Base-by-base conservation (phyloP, 2,797 vertebrate species). In the Gallinago solitaria region DNA sequence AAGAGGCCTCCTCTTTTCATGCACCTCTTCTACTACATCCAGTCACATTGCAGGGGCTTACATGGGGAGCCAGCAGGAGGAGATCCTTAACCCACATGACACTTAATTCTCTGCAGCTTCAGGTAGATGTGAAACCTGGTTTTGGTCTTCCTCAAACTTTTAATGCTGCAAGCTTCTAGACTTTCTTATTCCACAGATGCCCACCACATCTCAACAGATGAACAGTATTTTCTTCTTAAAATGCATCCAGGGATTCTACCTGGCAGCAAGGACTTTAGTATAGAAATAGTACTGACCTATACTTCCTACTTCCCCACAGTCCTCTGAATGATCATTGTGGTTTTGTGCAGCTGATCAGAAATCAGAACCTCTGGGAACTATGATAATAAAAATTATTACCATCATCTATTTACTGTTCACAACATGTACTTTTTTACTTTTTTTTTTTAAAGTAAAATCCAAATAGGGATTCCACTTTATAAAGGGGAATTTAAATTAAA, bases 171-270 rank as follows among this genome's bases (percentile, higher is more conserved):
- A 32, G 37, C 63, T 92, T 83, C 77, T 67, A 76, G 56, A 48
- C 32, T 90, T 94, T 76, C 70, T 78, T 90, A 69, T 64, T 73
- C 35, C 90, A 93, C 84, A 82, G 73, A 96, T 96, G 60, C 89
- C 77, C 59, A 94, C 33, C 53, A 57, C 16, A 45, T 56, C 65
- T 77, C 68, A 60, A 56, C 11, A 91, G 35, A 70, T 24, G 14
- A 84, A 50, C 37, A 48, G 15, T 43, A 69, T 77, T 90, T 83
- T 64, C 28, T 76, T 94, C 91, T 91, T 95, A 93, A 77, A 88
- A 65, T 5, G 37, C 15, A 59, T 35, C n/a, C 32, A 64, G 25
- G n/a, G 56, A 78, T 88, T 87, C 45, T 57, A 85, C 47, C 67
- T 74, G 56, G 67, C 78, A 96, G 89, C 25, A 77, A 59, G 90